These are phyloP conservation scores for Dendrocincla fuliginosa DNA, from an alignment of 2,797 vertebrate species.

Conservation along the genomic window DNA sequence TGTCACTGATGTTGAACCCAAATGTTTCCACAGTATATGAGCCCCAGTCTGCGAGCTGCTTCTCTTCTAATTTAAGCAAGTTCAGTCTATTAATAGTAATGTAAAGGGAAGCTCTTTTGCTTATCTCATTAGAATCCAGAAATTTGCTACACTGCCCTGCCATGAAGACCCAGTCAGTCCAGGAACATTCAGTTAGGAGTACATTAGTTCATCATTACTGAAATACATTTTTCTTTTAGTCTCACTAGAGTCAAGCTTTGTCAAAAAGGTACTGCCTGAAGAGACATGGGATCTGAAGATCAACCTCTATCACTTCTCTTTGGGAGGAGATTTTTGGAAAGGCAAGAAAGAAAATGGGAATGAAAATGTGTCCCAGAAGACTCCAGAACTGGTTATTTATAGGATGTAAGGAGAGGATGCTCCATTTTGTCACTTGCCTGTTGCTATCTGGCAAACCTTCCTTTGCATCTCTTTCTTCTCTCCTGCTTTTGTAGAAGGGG, in stretches of 20 bases:
- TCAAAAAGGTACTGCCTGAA: not conserved
- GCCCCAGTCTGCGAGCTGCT: not conserved
- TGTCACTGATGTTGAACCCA: not conserved
- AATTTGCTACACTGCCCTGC: not conserved
- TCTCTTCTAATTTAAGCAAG: constrained; percentile 29
- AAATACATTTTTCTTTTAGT: not conserved
- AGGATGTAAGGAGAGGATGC: accelerated
- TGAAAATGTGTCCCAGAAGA: not conserved
- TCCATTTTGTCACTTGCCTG: not conserved
- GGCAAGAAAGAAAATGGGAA: not conserved
- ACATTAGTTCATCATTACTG: not conserved
- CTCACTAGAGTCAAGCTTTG: not conserved
- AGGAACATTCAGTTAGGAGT: not conserved
- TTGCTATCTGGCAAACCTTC: not conserved
- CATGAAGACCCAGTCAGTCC: not conserved
- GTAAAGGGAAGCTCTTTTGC: not conserved
- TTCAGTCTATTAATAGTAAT: not conserved
- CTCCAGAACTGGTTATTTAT: not conserved
- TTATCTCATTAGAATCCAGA: constrained; percentile 36
- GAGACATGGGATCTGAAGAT: not conserved
- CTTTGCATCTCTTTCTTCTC: not conserved
- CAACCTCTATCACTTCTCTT: not conserved
- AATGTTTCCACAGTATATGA: not conserved
- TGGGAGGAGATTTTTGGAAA: not conserved
- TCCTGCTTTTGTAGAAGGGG: not conserved